These are phyloP conservation scores for Acleris cristana DNA, from an alignment of 2,888 invertebrate species.

Conservation along the genomic window DNA sequence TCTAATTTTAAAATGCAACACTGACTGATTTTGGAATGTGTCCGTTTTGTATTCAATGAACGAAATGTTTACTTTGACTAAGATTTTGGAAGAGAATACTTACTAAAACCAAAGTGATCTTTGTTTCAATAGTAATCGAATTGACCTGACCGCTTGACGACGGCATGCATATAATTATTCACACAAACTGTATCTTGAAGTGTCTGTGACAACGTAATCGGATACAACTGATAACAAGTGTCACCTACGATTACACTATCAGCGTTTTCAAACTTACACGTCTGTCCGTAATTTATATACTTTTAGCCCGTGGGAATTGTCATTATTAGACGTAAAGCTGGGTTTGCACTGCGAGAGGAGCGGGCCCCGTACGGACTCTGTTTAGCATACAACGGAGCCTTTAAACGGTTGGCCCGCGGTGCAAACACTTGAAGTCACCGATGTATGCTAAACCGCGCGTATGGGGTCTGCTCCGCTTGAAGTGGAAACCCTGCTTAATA, in stretches of 20 bases:
- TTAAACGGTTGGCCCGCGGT: too few relatives aligned
- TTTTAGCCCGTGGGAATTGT: background rate
- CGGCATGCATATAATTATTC: constrained; percentile 6
- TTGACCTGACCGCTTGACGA: constrained; percentile 4
- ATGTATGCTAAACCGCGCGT: too few relatives aligned
- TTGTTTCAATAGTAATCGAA: background rate
- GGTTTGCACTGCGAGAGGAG: background rate
- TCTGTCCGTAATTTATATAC: constrained; percentile 3
- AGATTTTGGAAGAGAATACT: too few relatives aligned
- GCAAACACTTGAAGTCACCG: too few relatives aligned
- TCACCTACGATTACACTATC: constrained; percentile 21
- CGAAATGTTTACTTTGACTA: too few relatives aligned
- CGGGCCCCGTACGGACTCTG: too few relatives aligned
- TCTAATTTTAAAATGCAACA: too few relatives aligned
- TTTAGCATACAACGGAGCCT: too few relatives aligned
- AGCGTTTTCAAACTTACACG: constrained; percentile 6
- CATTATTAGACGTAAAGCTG: background rate
- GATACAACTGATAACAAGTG: constrained; percentile 21
- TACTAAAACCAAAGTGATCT: background rate
- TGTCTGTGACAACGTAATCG: constrained; percentile 23
- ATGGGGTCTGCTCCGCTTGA: too few relatives aligned
- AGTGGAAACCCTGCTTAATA: background rate
- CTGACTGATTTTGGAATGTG: too few relatives aligned
- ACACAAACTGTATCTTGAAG: constrained; percentile 3
- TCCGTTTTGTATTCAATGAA: too few relatives aligned